A percentile compares a stretch with the other conserved stretches of the same genome.
phyloP scores from a whole-genome alignment of 2,888 invertebrate species.

The Erebia palarica region DNA sequence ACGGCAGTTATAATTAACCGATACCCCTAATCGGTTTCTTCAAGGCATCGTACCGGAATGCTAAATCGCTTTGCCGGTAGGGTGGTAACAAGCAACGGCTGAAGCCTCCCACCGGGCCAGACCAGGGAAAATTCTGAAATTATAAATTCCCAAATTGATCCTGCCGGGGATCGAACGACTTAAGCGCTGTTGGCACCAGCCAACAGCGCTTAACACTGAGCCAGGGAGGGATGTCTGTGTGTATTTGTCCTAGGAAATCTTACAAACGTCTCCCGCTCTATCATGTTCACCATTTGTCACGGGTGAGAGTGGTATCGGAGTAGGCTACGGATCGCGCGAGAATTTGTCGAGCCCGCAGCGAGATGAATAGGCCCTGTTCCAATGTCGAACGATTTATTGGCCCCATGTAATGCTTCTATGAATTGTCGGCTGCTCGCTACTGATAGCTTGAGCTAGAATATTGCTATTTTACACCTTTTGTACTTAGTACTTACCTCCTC shows the following conservation, averaged over 20 bases:
- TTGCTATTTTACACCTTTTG: conserved; percentile 13
- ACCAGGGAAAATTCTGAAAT: too few species aligned
- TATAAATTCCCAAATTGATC: too few species aligned
- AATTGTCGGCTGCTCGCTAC: conserved; percentile 45
- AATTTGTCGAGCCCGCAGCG: conserved; percentile 65
- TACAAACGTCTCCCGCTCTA: conserved; percentile 13
- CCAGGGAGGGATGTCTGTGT: too few species aligned
- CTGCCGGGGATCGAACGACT: too few species aligned
- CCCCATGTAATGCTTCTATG: conserved; percentile 52
- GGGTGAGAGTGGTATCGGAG: conserved; percentile 24
- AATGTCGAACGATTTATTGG: conserved; percentile 63
- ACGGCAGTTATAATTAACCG: too few species aligned
- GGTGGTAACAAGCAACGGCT: too few species aligned
- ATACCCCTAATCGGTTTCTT: too few species aligned
- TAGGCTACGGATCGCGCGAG: conserved; percentile 47
- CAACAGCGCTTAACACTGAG: too few species aligned
- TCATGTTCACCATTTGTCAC: conserved; percentile 34
- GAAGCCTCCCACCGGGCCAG: too few species aligned
- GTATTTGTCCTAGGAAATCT: not conserved
- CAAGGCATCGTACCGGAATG: too few species aligned
- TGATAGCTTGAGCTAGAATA: conserved; percentile 24
- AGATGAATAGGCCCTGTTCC: conserved; percentile 60
- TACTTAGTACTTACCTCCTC: not conserved
- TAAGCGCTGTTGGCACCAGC: too few species aligned
- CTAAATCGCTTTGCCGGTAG: too few species aligned